Conservation (phyloP, 2,888 invertebrate species). For the Mythimna lalbum region DNA sequence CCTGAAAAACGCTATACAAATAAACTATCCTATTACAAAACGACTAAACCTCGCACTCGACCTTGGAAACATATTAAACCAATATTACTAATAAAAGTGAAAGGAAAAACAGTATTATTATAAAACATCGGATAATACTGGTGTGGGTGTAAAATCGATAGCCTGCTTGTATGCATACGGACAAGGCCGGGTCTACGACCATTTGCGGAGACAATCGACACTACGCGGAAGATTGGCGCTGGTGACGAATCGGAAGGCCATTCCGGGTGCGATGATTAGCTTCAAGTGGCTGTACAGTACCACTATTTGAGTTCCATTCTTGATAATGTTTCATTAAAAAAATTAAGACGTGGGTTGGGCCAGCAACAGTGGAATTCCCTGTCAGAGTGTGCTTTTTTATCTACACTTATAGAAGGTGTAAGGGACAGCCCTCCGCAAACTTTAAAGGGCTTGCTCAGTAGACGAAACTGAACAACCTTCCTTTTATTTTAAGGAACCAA, state of each 20-base stretch:
- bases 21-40: slow-evolving; percentile 13
- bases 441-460: too few species aligned
- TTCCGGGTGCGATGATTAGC: slow-evolving; percentile 43
- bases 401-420: too few species aligned
- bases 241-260: slow-evolving; percentile 55
- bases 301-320: not conserved
- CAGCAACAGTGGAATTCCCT: too few species aligned
- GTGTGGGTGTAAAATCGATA: slow-evolving; percentile 67
- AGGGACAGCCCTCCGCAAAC: too few species aligned
- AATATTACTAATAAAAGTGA: slow-evolving; percentile 41
- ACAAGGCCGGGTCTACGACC: slow-evolving; percentile 60
- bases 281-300: slow-evolving; percentile 6
- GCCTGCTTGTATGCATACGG: slow-evolving; percentile 41
- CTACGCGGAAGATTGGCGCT: slow-evolving; percentile 62
- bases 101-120: slow-evolving; percentile 44
- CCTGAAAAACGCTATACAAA: not conserved
- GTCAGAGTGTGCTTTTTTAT: too few species aligned
- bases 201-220: slow-evolving; percentile 57
- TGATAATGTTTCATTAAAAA: too few species aligned
- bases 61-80: slow-evolving; percentile 28
- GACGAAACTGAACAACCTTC: too few species aligned
- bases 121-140: slow-evolving; percentile 30
- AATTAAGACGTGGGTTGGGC: too few species aligned
- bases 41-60: not conserved
- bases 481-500: too few species aligned